These are phyloP conservation scores for Grus americana DNA, from an alignment of 2,113 vertebrate genomes.

Conservation along the genomic window DNA sequence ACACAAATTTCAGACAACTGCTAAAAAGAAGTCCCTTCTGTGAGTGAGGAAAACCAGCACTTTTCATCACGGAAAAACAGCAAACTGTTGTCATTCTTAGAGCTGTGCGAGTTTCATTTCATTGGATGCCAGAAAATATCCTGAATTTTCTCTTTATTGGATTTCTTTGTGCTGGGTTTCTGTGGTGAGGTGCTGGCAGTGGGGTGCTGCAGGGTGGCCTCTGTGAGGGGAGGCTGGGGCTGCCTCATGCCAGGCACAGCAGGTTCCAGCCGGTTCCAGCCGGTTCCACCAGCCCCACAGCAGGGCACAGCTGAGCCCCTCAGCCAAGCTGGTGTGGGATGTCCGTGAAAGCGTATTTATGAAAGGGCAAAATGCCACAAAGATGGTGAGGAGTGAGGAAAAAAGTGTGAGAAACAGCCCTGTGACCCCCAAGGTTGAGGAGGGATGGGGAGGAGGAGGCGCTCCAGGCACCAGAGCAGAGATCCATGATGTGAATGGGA, in stretches of 20 bases:
- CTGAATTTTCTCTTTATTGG: too few species aligned
- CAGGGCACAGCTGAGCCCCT: too few species aligned
- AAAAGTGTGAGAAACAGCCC: neutral
- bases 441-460: too few species aligned
- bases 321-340: accelerated
- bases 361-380: neutral
- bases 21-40: neutral
- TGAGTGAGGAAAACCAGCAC: accelerated
- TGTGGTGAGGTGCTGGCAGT: accelerated
- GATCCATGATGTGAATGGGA: accelerated
- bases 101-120: accelerated
- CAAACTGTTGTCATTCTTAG: accelerated
- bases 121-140: accelerated
- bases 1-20: neutral
- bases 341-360: accelerated
- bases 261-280: accelerated
- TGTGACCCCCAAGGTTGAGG: neutral
- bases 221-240: neutral
- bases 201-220: accelerated
- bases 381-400: neutral
- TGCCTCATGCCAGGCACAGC: accelerated
- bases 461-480: accelerated
- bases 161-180: accelerated
- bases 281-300: accelerated
- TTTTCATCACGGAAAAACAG: neutral